Evolutionary conservation across 2,797 vertebrate genomes (phyloP), one percentile per base, ranked within the genome.

Genomic region (Fistularia commersonii): DNA sequence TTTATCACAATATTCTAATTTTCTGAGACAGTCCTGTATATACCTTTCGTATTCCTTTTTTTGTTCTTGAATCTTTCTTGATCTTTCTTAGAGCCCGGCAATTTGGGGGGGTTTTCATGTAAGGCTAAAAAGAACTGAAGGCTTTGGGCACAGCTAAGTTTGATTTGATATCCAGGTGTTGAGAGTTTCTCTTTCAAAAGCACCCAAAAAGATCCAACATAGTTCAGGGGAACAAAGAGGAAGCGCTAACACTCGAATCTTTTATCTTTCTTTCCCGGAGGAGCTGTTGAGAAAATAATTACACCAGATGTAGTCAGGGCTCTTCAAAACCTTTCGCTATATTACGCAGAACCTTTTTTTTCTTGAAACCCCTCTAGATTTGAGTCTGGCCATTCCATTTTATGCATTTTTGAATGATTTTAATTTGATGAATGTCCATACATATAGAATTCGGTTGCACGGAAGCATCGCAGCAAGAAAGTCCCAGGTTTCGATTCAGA

Each of bases 241-340:
- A 41, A 54, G 48, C 35, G 61, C 59, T 65, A 63, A 62, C 34
- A 51, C 64, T 55, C 48, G 15, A 72, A 69, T 77, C 51, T 75
- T 74, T 69, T 64, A 69, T 74, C 56, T 55, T 44, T 72, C 45
- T 50, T 64, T 74, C 56, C 69, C 66, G 0, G 41, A 6, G 13
- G 71, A 63, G 51, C 64, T 14, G 53, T 65, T 72, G 46, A 74
- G 62, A 48, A 51, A 59, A 71, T 81, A 72, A 79, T 76, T 76
- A 62, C 60, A 57, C 46, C 59, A 65, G 57, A 57, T 74, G 64
- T 57, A 61, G 58, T 59, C 61, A 58, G 61, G 67, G 50, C 48
- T 51, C 57, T 45, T 44, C 57, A 54, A 69, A 68, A 53, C 52
- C 47, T 62, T 48, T 46, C 52, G 42, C 62, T 33, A 23, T 43